A percentile compares a stretch with the other conserved stretches of the same genome.
These are phyloP conservation scores for Platalea minor DNA, from an alignment of 2,797 vertebrate genomes.

Conservation along the genomic window DNA sequence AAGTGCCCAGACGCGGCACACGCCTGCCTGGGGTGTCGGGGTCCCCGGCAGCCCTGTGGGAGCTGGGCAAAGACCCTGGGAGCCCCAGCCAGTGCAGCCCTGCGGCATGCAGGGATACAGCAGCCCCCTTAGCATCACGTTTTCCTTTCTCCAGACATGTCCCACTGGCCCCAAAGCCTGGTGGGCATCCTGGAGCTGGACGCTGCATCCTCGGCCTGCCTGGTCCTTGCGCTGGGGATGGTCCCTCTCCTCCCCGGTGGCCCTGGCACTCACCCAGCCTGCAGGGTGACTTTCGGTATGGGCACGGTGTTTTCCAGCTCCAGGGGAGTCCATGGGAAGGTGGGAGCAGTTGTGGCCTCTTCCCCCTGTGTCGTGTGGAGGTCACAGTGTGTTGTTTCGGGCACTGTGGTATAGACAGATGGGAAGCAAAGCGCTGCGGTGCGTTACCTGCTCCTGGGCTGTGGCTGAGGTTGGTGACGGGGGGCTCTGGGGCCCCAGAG, in stretches of 20 bases:
- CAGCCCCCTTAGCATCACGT: not conserved
- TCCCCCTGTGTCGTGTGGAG: not conserved
- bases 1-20: not conserved
- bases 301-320: not conserved
- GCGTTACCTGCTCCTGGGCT: not conserved
- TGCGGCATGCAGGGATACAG: not conserved
- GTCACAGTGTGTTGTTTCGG: not conserved
- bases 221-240: not conserved
- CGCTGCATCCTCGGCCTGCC: not conserved
- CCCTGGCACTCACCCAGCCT: not conserved
- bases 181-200: not conserved
- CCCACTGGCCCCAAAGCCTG: not conserved
- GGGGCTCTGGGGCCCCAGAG: not conserved
- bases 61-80: not conserved
- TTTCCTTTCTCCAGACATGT: not conserved
- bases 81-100: not conserved
- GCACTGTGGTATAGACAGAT: not conserved
- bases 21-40: not conserved
- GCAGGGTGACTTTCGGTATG: accelerated
- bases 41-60: not conserved
- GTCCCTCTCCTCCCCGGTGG: not conserved
- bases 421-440: not conserved
- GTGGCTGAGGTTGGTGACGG: not conserved
- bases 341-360: not conserved
- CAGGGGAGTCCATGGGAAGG: not conserved